Base-by-base conservation (phyloP, 2,113 vertebrate species). In the Gyps fulvus region DNA sequence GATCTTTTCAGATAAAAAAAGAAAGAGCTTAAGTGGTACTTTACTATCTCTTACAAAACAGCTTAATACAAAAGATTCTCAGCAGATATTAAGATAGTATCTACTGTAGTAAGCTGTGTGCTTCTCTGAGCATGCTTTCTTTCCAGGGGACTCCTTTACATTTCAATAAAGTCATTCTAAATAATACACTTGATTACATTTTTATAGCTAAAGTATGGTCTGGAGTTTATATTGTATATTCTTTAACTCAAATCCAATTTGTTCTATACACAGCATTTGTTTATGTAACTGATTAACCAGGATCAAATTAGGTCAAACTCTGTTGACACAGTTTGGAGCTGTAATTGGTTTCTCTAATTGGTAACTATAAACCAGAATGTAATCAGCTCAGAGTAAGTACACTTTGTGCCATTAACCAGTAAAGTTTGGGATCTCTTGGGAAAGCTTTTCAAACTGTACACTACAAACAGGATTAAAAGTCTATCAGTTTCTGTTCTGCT, bases 311-410 rank as follows among this genome's bases (percentile, higher is more conserved):
- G 95, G 95, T 95, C 95, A 91, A 74, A 71, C 32, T 71, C 43
- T 93, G 40, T 95, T 92, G 91, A 95, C 94, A 92, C 43, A 52
- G 4, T 94, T 95, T 94, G 85, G 58, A 95, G 25, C n/a, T 80
- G 67, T 82, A 97, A 95, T 96, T 96, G 87, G 66, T 97, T 97
- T 96, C 76, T 83, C 82, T 97, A 97, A 95, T 89, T 93, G 94
- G 89, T 87, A 83, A 87, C 85, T 86, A 47, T 81, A 93, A 97
- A 95, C 50, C 71, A 83, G 67, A 89, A 61, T n/a, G 42, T 36
- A 95, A 91, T 97, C 95, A 73, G 49, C 61, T 78, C 66, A 77
- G 57, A 76, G 29, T 34, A 73, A 92, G 83, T 62, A 92, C 59
- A 72, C 34, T 71, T 14, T 66, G 23, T 55, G 26, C 40, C n/a